Conservation (phyloP, 2,113 vertebrate genomes). For the Callipepla californica region DNA sequence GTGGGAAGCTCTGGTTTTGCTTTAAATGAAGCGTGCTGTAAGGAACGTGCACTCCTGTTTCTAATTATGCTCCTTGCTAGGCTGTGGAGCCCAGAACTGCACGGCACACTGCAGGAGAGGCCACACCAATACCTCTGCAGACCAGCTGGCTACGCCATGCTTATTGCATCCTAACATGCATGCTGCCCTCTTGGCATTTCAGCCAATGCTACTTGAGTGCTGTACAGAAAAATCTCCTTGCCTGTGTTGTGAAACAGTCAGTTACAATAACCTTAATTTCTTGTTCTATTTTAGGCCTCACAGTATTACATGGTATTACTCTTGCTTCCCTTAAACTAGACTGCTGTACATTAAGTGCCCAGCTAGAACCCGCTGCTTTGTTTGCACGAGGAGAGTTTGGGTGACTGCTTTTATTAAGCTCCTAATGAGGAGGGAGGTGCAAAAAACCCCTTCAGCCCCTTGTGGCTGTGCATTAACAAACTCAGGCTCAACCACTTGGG, state of each 20-base stretch:
- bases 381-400: not conserved
- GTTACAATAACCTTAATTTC: not conserved
- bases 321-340: not conserved
- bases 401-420: not conserved
- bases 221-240: accelerated
- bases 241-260: not conserved
- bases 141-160: not conserved
- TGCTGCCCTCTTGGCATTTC: not conserved
- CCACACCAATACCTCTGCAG: not conserved
- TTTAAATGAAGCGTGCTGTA: not conserved
- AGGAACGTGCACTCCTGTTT: not conserved
- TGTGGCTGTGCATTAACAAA: not conserved
- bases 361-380: not conserved
- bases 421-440: not conserved
- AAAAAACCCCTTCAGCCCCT: not conserved
- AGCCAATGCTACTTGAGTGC: not conserved
- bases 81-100: not conserved
- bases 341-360: not conserved
- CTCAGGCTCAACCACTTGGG: not conserved
- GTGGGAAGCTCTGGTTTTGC: not conserved
- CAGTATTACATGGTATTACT: not conserved
- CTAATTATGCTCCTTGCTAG: not conserved
- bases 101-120: not conserved
- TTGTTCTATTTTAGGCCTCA: not conserved
- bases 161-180: not conserved